Percentiles rank a stretch among this genome's conserved stretches.
Evolutionary conservation across 2,113 vertebrate genomes (phyloP).

Genomic region (Cranoglanis bouderius): DNA sequence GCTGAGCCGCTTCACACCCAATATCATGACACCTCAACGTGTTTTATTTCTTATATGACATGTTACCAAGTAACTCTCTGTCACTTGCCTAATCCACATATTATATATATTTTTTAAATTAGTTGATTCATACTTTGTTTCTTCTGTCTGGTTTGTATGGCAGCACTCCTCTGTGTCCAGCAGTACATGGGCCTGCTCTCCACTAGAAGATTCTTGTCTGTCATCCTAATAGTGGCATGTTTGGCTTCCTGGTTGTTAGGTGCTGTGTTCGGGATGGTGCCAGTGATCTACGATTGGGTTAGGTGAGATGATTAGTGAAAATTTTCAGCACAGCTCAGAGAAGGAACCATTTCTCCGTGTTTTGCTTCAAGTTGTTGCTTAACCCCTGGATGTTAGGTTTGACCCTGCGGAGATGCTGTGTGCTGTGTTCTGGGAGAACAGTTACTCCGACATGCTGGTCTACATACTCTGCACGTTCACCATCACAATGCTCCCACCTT

Average conservation of each 20-base stretch:
- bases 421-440: slow-evolving; percentile 74
- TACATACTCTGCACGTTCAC: slow-evolving; percentile 72
- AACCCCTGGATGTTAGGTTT: slow-evolving; percentile 59
- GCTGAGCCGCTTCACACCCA: background rate
- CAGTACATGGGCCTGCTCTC: slow-evolving; percentile 53
- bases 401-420: slow-evolving; percentile 76
- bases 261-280: slow-evolving; percentile 68
- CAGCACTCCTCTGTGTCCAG: slow-evolving; percentile 71
- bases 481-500: slow-evolving; percentile 65
- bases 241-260: slow-evolving; percentile 69
- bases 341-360: background rate
- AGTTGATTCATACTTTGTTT: background rate
- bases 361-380: background rate
- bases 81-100: background rate
- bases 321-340: background rate
- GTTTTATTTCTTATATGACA: background rate
- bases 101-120: too few species aligned
- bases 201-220: slow-evolving; percentile 46
- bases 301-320: slow-evolving; percentile 56
- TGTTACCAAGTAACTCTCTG: background rate
- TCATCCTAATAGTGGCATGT: slow-evolving; percentile 58
- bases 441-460: slow-evolving; percentile 73
- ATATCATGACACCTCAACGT: background rate
- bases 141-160: background rate
- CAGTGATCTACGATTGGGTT: slow-evolving; percentile 71